A percentile compares a stretch with the other conserved stretches of the same genome.
Conservation (phyloP, 1,140 invertebrate genomes). For the Sminthurinus signatus region DNA sequence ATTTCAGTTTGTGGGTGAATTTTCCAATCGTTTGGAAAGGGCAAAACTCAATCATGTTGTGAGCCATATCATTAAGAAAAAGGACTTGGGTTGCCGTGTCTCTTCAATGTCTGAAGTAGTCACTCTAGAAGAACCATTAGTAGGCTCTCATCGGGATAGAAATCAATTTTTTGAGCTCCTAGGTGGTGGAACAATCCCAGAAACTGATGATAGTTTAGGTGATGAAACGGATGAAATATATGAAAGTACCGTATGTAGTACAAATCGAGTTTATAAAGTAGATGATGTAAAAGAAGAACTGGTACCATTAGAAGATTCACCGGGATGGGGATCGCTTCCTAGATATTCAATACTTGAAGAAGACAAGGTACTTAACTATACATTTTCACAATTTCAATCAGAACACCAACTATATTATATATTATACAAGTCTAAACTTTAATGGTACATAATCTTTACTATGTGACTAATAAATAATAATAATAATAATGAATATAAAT, state of each 20-base stretch:
- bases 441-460: too few relatives aligned
- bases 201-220: constrained; percentile 64
- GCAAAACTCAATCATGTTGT: constrained; percentile 70
- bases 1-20: constrained; percentile 76
- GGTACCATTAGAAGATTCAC: constrained; percentile 66
- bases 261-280: constrained; percentile 81
- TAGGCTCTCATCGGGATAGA: constrained; percentile 49
- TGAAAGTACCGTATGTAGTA: constrained; percentile 72
- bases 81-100: constrained; percentile 73
- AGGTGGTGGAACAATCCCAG: constrained; percentile 49
- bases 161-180: constrained; percentile 70
- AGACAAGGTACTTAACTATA: constrained; percentile 59
- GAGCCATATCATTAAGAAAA: constrained; percentile 66
- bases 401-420: too few relatives aligned
- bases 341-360: constrained; percentile 77
- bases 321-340: constrained; percentile 66
- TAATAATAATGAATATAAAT: too few relatives aligned
- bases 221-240: constrained; percentile 74
- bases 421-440: too few relatives aligned
- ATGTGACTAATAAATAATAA: too few relatives aligned
- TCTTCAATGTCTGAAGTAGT: constrained; percentile 53
- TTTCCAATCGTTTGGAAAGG: constrained; percentile 84
- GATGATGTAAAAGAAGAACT: constrained; percentile 59
- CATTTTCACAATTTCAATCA: too few relatives aligned
- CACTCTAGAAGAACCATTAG: constrained; percentile 57